Evolutionary conservation across 2,888 invertebrate genomes (phyloP).

Genomic region (Caenorhabditis japonica): DNA sequence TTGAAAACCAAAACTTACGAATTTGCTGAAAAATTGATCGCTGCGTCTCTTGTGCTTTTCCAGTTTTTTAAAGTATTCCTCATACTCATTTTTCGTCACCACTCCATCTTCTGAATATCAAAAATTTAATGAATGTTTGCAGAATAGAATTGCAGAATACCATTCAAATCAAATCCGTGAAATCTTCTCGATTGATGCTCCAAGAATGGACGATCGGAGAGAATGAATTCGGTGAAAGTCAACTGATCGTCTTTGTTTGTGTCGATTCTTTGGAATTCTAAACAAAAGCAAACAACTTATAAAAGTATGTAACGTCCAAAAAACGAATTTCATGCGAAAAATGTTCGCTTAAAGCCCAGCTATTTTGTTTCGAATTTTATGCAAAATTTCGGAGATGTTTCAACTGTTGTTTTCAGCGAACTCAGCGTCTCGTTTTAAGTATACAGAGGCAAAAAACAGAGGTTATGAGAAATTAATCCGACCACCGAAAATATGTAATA

Average conservation of each 20-base stretch:
- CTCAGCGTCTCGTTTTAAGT: too few species aligned
- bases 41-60: conserved; percentile 57
- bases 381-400: too few species aligned
- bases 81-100: conserved; percentile 70
- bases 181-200: conserved; percentile 61
- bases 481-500: too few species aligned
- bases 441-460: too few species aligned
- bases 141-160: conserved; percentile 14
- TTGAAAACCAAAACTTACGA: conserved; percentile 20
- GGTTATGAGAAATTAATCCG: too few species aligned
- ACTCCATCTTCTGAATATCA: conserved; percentile 63
- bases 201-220: conserved; percentile 71
- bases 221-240: conserved; percentile 73
- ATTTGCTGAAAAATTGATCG: conserved; percentile 54
- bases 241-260: conserved; percentile 66
- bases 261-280: conserved; percentile 73
- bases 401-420: too few species aligned
- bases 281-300: conserved; percentile 6
- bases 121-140: background rate
- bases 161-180: conserved; percentile 55
- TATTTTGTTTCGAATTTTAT: too few species aligned
- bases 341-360: too few species aligned
- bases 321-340: too few species aligned
- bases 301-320: background rate
- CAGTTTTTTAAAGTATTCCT: conserved; percentile 63